Base-by-base conservation (phyloP, 2,888 invertebrate species). In the Micoletzkya japonica region DNA sequence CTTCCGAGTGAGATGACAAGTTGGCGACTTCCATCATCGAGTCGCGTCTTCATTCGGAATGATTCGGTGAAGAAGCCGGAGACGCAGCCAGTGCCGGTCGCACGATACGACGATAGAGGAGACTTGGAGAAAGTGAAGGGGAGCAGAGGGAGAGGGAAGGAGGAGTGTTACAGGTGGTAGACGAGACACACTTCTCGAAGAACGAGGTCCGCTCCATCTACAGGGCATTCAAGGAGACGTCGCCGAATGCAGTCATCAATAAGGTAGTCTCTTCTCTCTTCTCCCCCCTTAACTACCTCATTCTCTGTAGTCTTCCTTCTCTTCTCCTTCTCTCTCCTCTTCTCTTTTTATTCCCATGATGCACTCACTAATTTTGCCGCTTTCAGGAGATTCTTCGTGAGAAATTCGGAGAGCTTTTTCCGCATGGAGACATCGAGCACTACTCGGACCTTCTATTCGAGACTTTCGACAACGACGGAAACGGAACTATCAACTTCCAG, bases 371-470 rank as follows among this genome's bases (percentile, higher is more conserved):
- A n/a, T n/a, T n/a, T n/a, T n/a, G n/a, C n/a, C n/a, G n/a, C n/a
- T 52, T 63, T 63, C 49, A 37, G 59, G 82, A 81, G 58, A 80
- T 79, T 54, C 71, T 83, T 50, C 74, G 83, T 32, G 76, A 80
- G 63, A 79, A 81, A 54, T 83, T 83, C 70, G 77, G 77, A 3
- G 80, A 81, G 60, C 74, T 83, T 14, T 83, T 83, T 72, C 81
- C 78, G 10, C 81, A 80, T 30, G 81, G 82, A 24, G 82, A 83
- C 64, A 77, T 79, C 30, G 82, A 82, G 50, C 79, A 79, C 63
- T 83, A 80, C 67, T 76, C 82, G 6, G 83, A 83, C 66, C 72
- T 83, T 6, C 75, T 83, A 17, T 83, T 83, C 69, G 81, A 81
- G 69, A 79, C 83, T 1, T 81, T 83, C 56, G 80, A 82, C 71